Base-by-base conservation (phyloP, 2,113 vertebrate genomes). In the Neodon shergylaensis region DNA sequence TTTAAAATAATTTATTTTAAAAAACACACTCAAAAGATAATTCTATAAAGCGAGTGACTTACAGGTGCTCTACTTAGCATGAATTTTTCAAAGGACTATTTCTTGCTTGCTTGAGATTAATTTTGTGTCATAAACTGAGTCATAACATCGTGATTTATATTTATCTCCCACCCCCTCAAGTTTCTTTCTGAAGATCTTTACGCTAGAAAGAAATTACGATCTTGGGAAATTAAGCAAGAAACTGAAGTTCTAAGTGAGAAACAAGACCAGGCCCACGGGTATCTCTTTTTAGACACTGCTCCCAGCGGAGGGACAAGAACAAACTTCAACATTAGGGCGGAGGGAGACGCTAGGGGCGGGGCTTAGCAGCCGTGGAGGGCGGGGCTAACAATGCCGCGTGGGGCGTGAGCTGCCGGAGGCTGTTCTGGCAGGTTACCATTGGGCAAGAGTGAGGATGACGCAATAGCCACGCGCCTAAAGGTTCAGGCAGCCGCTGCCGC, bases 11-110 rank as follows among this genome's bases (percentile, higher is more conserved):
- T 33, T 87, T 72, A 47, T 70, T 95, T 88, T 78, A 3, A 86
- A 96, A 94, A 94, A 72, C 24, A 39, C 83, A 81, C 42, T 70
- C 68, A 74, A 83, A 72, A 70, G 12, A 31, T 33, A 88, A 10
- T 65, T 52, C 82, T 28, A 82, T 83, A 82, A 95, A 93, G 66
- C 36, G 33, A 72, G 73, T 94, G 84, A 91, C 68, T 91, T 92
- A 63, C 58, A 86, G 49, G 83, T 96, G 86, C 22, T 54, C 76
- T 96, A 47, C 68, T 95, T 68, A 21, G 72, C 84, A 90, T 63
- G 61, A 90, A 68, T 91, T 86, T 92, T 96, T 90, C 14, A 82
- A 91, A 95, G 81, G 58, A 81, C 44, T 92, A 90, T 95, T 95
- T 96, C 86, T 52, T 95, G 86, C 74, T 89, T 44, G 54, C 74